Evolutionary conservation across 2,888 invertebrate species (phyloP), one percentile per base, ranked within the genome.

Genomic region (Epinotia nisella): DNA sequence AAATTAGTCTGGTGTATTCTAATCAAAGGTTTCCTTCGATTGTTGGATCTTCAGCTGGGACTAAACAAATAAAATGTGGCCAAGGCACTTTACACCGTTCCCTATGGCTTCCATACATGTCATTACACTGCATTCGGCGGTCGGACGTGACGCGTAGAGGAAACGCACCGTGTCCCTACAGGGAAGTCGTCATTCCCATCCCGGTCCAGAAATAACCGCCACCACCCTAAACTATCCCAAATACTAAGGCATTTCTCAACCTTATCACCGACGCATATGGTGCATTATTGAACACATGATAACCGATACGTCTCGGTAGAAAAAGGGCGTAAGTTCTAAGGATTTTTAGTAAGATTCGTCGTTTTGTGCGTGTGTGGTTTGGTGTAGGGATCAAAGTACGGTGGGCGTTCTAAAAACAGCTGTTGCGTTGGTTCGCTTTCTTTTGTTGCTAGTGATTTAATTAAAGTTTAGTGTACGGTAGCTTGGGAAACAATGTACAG

Each of bases 121-220:
- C 60, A 69, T 53, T 73, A 73, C 73, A 69, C 68, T 73, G 49
- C n/a, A n/a, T 66, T 53, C 49, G 41, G 64, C 74, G 76, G 79
- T 86, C 81, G 90, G 89, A 90, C 85, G 83, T 92, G 92, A 90
- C 90, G 88, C 89, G 90, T 67, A 78, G 78, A 88, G 90, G 91
- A 90, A 92, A 86, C 87, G 86, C 85, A 82, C 83, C 85, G 85
- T 86, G 87, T 87, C 88, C 85, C 85, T 82, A 82, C 82, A 81
- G 83, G 89, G 89, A 90, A 90, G 90, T 87, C 86, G 84, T 89
- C 87, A 89, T 91, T 92, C 91, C 91, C 92, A 92, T 91, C 82
- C 79, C 82, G 79, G 77, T 85, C 87, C 91, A 90, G 89, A 91
- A 92, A 92, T 92, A 92, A 83, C 82, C 76, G 41, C 41, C 53